phyloP scores from a whole-genome alignment of 2,888 invertebrate species.

The Philhelius pedissequus region DNA sequence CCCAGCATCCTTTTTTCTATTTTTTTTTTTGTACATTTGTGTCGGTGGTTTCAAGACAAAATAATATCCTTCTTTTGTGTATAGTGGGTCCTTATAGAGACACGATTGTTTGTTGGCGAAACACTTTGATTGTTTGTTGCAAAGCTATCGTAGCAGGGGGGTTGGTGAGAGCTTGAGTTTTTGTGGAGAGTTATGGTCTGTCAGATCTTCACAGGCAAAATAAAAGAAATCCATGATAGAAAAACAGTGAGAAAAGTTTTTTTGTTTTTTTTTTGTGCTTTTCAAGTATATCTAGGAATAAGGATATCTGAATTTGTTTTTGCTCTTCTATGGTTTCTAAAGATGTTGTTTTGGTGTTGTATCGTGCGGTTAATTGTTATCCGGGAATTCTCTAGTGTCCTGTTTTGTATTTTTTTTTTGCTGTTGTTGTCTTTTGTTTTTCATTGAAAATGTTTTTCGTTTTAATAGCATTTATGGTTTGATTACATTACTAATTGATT shows the following conservation, averaged over 20 bases:
- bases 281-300: slow-evolving; percentile 34
- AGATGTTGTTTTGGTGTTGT: slow-evolving; percentile 61
- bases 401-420: slow-evolving; percentile 21
- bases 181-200: neutral
- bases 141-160: slow-evolving; percentile 24
- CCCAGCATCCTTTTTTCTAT: slow-evolving; percentile 57
- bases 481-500: slow-evolving; percentile 69
- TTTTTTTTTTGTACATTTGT: neutral
- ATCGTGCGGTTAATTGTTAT: slow-evolving; percentile 67
- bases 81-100: slow-evolving; percentile 31
- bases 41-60: slow-evolving; percentile 37
- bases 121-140: slow-evolving; percentile 63
- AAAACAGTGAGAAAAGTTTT: slow-evolving; percentile 53
- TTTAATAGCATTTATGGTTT: slow-evolving; percentile 64
- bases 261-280: neutral
- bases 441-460: slow-evolving; percentile 49
- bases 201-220: neutral
- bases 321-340: slow-evolving; percentile 8
- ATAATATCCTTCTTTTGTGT: slow-evolving; percentile 54
- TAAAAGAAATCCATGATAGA: slow-evolving; percentile 17
- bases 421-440: slow-evolving; percentile 16
- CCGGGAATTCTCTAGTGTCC: slow-evolving; percentile 61
- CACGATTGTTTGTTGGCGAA: slow-evolving; percentile 47
- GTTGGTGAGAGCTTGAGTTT: neutral
- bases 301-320: slow-evolving; percentile 41